Conservation (phyloP, 1,140 invertebrate species). For the Rhyzopertha dominica region DNA sequence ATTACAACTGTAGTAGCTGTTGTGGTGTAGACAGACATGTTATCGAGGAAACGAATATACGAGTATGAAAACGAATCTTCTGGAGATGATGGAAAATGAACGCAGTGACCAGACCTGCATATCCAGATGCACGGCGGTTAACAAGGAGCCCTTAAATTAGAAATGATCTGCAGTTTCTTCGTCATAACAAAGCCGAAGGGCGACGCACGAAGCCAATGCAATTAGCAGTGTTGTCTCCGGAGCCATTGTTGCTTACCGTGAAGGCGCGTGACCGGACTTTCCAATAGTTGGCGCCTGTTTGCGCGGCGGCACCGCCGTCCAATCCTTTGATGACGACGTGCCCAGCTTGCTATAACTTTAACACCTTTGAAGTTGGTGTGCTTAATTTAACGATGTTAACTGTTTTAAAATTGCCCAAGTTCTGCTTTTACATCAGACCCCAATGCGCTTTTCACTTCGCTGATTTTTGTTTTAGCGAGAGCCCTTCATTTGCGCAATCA, state of each 20-base stretch:
- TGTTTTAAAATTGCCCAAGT: constrained; percentile 33
- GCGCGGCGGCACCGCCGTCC: too few relatives aligned
- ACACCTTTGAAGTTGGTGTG: constrained; percentile 34
- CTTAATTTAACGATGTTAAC: constrained; percentile 37
- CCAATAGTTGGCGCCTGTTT: too few relatives aligned
- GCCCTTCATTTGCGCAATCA: too few relatives aligned
- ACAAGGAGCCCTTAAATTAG: constrained; percentile 23
- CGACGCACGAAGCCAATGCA: constrained; percentile 31
- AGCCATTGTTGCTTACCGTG: constrained; percentile 39
- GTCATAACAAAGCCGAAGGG: constrained; percentile 18
- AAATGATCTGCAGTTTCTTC: constrained; percentile 20
- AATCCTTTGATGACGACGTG: constrained; percentile 25
- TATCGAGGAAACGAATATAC: too few relatives aligned
- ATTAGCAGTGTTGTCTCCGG: constrained; percentile 41
- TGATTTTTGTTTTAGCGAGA: too few relatives aligned
- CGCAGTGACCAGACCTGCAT: too few relatives aligned
- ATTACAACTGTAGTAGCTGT: too few relatives aligned
- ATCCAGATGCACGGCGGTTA: too few relatives aligned
- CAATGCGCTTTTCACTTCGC: too few relatives aligned
- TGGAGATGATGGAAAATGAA: too few relatives aligned
- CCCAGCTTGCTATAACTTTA: constrained; percentile 15
- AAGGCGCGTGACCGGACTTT: constrained; percentile 32
- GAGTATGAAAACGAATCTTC: too few relatives aligned
- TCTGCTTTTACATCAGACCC: constrained; percentile 26
- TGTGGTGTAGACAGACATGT: too few relatives aligned